Base-by-base conservation (phyloP, 2,888 invertebrate genomes). In the Neuroscelio doddi region DNA sequence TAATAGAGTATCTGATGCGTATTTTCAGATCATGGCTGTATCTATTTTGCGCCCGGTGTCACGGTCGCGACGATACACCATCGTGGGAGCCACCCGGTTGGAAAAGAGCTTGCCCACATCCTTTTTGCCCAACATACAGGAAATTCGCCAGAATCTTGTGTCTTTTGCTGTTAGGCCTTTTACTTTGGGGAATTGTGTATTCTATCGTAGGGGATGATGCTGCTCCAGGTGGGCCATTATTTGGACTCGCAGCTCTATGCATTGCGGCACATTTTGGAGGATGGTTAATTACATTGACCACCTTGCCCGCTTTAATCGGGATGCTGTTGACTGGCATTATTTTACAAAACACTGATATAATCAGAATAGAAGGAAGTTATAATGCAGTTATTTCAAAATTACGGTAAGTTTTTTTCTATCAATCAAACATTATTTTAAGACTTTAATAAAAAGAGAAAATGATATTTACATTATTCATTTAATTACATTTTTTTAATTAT, bases 251-350 rank as follows among this genome's bases (percentile, higher is more conserved):
- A 0, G 87, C 90, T 0, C 87, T 95, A 1, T 89, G 91, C 41
- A 89, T 95, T 68, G 89, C 89, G 8, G 92, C 94, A 0, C 90
- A 95, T 84, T 90, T 94, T 74, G 94, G 93, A 7, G 95, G 95
- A 47, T 94, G 92, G 90, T 79, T 94, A 17, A 88, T 94, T 85
- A 89, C 92, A 64, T 85, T 94, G 69, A 90, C 93, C 15, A 93
- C 93, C 7, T 85, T 96, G 58, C 96, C 96, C 1, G 90, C 93
- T 0, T 88, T 96, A 9, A 92, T 95, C 72, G 96, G 95, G 46
- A 95, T 96, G 94, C 88, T 96, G 14, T 85, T 94, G 71, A 91
- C 93, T 36, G 96, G 95, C 72, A 89, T 95, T 47, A 73, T 93
- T 32, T 88, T 91, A 72, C 90, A 88, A 80, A 95, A 95, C 80